phyloP scores from a whole-genome alignment of 1,140 invertebrate genomes.

The Bombus haemorrhoidalis region DNA sequence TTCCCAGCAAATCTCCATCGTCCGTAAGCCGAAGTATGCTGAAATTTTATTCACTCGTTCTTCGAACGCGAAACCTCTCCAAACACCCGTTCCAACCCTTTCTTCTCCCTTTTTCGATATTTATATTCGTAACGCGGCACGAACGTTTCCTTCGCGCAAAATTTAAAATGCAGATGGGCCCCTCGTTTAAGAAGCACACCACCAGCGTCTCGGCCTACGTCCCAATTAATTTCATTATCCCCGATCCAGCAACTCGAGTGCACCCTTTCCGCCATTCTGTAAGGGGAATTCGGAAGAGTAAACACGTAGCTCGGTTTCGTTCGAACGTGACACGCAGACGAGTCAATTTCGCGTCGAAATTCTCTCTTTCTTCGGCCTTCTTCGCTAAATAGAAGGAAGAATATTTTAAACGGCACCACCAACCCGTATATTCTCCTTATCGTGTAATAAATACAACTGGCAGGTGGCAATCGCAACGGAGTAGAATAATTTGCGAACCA shows the following conservation, averaged over 20 bases:
- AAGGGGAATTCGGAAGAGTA: background rate
- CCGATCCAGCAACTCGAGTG: background rate
- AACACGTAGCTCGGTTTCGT: background rate
- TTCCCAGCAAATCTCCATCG: constrained; percentile 14
- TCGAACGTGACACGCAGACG: constrained; percentile 13
- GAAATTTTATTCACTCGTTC: constrained; percentile 5
- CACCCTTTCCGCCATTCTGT: background rate
- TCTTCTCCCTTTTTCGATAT: background rate
- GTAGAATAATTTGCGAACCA: background rate
- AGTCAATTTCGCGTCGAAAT: constrained; percentile 38
- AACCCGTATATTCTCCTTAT: background rate
- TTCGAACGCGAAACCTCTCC: background rate
- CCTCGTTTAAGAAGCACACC: constrained; percentile 63
- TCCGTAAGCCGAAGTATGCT: background rate
- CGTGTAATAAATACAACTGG: background rate
- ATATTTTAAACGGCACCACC: background rate
- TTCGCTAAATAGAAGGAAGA: background rate
- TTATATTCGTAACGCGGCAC: constrained; percentile 36
- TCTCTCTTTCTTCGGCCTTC: background rate
- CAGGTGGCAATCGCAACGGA: background rate
- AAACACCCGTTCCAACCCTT: background rate
- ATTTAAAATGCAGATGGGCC: constrained; percentile 76
- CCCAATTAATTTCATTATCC: constrained; percentile 78
- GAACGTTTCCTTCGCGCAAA: constrained; percentile 55
- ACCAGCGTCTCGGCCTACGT: constrained; percentile 59